Evolutionary conservation across 2,888 invertebrate genomes (phyloP).

Genomic region (Cephus spinipes): DNA sequence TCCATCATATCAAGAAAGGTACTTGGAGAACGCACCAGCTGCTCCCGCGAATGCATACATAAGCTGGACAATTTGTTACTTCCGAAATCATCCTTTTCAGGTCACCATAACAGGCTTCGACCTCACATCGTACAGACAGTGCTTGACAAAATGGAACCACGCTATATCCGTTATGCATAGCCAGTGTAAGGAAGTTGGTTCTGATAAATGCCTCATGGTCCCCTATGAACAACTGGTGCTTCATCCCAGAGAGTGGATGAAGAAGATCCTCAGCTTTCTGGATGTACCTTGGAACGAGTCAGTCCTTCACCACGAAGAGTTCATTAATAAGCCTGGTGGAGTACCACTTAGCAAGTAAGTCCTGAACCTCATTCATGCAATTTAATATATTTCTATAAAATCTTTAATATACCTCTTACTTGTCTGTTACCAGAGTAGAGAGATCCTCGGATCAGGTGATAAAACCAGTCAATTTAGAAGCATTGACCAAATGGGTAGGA

Average conservation of each 20-base stretch:
- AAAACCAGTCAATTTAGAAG: slow-evolving; percentile 97
- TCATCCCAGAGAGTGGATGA: slow-evolving; percentile 91
- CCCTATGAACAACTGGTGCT: slow-evolving; percentile 98
- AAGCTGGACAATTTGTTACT: neutral
- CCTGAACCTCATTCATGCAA: neutral
- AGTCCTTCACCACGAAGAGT: slow-evolving; percentile 97
- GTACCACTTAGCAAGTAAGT: slow-evolving; percentile 94
- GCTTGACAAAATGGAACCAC: slow-evolving; percentile 96
- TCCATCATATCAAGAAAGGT: slow-evolving; percentile 97
- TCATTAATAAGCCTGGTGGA: slow-evolving; percentile 95
- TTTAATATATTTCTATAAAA: slow-evolving; percentile 10
- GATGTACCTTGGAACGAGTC: slow-evolving; percentile 95
- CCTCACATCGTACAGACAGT: slow-evolving; percentile 91
- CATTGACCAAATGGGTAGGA: slow-evolving; percentile 92
- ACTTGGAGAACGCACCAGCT: slow-evolving; percentile 15
- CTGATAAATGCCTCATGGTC: slow-evolving; percentile 85
- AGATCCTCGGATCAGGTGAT: slow-evolving; percentile 98
- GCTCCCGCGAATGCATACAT: neutral
- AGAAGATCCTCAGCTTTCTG: slow-evolving; percentile 87
- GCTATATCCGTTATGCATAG: slow-evolving; percentile 95
- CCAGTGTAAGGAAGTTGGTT: slow-evolving; percentile 88
- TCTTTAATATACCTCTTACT: slow-evolving; percentile 24
- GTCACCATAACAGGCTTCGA: slow-evolving; percentile 94
- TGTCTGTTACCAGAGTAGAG: slow-evolving; percentile 81
- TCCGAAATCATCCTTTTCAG: slow-evolving; percentile 52